Conservation (phyloP, 2,888 invertebrate species). For the Sclerodermus sp. region DNA sequence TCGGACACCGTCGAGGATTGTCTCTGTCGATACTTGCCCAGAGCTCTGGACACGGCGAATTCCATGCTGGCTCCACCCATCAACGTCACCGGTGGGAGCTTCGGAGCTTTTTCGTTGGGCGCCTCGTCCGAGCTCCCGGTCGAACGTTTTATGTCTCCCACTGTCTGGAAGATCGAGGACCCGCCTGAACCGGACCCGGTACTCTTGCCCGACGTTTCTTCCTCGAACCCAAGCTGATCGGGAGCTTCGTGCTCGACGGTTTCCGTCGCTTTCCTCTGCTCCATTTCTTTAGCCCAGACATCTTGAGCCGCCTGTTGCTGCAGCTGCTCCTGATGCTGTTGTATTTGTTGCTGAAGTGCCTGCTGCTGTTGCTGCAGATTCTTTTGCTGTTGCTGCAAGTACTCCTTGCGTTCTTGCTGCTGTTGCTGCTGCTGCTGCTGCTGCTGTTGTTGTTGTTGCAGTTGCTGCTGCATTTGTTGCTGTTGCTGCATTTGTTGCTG, state of each 20-base stretch:
- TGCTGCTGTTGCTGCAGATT: slow-evolving; percentile 35
- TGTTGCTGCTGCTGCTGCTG: slow-evolving; percentile 55
- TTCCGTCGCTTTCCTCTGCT: slow-evolving; percentile 61
- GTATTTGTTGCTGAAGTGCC: slow-evolving; percentile 45
- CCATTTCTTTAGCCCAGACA: slow-evolving; percentile 61
- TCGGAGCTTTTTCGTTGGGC: slow-evolving; percentile 52
- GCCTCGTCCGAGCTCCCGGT: slow-evolving; percentile 66
- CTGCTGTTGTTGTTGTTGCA: slow-evolving; percentile 26
- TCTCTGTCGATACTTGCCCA: slow-evolving; percentile 77
- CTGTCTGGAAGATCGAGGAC: slow-evolving; percentile 70
- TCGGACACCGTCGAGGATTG: slow-evolving; percentile 73
- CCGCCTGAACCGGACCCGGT: slow-evolving; percentile 66
- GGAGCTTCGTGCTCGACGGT: slow-evolving; percentile 63
- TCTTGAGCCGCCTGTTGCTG: slow-evolving; percentile 50
- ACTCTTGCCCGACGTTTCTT: slow-evolving; percentile 65
- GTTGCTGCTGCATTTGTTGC: too few relatives aligned
- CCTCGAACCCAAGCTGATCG: slow-evolving; percentile 65
- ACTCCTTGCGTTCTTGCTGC: slow-evolving; percentile 35
- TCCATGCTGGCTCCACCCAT: slow-evolving; percentile 74
- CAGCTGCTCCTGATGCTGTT: slow-evolving; percentile 45
- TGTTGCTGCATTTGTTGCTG: slow-evolving; percentile 32
- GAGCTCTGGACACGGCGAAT: slow-evolving; percentile 79
- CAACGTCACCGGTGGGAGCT: slow-evolving; percentile 61
- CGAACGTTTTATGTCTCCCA: slow-evolving; percentile 73
- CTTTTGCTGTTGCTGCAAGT: slow-evolving; percentile 50